phyloP scores from a whole-genome alignment of 92 coral and sea anemone genomes.

The Porites divaricata region DNA sequence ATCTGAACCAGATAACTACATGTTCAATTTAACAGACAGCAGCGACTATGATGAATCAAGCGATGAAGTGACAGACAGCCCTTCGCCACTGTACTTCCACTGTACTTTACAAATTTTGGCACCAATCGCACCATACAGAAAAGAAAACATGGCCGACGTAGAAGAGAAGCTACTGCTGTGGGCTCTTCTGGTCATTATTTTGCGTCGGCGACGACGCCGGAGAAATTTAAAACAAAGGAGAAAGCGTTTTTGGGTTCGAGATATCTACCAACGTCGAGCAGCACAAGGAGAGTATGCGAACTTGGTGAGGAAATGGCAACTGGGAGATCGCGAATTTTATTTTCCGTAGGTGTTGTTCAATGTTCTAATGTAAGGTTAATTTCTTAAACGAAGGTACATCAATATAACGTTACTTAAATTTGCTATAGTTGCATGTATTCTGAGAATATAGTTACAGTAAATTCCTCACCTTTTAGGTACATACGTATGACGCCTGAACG shows the following conservation, averaged over 20 bases:
- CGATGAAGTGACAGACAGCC: no score
- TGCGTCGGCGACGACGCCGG: constrained; percentile 7
- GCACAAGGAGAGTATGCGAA: constrained; percentile 49
- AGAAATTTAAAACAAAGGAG: constrained; percentile 6
- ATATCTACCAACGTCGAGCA: constrained; percentile 36
- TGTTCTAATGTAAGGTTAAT: not conserved
- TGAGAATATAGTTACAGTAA: constrained; percentile 8
- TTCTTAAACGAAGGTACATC: not conserved
- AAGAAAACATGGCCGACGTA: constrained; percentile 20
- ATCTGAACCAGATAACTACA: no score
- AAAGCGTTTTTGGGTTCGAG: constrained; percentile 52
- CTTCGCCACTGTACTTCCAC: no score
- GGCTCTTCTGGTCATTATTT: constrained; percentile 10
- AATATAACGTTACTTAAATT: not conserved
- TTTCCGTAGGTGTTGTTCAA: constrained; percentile 29
- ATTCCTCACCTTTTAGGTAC: constrained; percentile 3
- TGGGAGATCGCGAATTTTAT: constrained; percentile 44
- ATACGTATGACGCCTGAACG: constrained; percentile 45
- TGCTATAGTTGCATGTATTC: constrained; percentile 2
- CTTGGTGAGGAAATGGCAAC: constrained; percentile 36
- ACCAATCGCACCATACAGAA: not conserved
- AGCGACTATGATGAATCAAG: no score
- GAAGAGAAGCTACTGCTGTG: constrained; percentile 23
- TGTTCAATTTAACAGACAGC: no score
- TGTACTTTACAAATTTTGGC: constrained; percentile 24